These are phyloP conservation scores for Ridgeia piscesae DNA, from an alignment of 1,140 invertebrate species.

Conservation along the genomic window DNA sequence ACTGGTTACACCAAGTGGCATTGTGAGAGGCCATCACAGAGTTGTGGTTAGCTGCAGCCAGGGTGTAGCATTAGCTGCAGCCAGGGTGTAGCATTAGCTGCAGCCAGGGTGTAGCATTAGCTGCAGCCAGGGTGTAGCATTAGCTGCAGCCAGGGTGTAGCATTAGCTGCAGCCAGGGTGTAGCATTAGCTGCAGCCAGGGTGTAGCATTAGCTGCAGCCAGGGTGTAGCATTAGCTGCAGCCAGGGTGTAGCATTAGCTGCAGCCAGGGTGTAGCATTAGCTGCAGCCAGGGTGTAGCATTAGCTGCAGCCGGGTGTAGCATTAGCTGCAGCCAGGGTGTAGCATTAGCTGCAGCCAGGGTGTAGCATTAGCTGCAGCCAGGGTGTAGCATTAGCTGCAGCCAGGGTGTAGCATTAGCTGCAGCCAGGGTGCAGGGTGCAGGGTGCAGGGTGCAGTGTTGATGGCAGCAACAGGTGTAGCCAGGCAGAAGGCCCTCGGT, in stretches of 20 bases:
- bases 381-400: neutral
- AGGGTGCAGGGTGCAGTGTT: neutral
- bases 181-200: neutral
- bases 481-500: neutral
- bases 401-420: neutral
- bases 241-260: neutral
- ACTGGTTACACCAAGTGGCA: neutral
- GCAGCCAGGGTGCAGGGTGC: neutral
- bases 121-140: neutral
- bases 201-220: neutral
- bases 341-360: neutral
- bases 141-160: neutral
- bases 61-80: neutral
- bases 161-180: neutral
- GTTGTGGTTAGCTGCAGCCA: neutral
- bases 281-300: neutral
- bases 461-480: neutral
- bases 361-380: neutral
- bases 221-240: neutral
- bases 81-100: neutral
- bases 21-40: neutral
- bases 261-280: neutral
- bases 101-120: neutral
- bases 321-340: neutral
- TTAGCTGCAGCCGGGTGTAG: no score